phyloP scores from a whole-genome alignment of 53 echinoderm and acorn worm genomes.

The Apostichopus leukothele region DNA sequence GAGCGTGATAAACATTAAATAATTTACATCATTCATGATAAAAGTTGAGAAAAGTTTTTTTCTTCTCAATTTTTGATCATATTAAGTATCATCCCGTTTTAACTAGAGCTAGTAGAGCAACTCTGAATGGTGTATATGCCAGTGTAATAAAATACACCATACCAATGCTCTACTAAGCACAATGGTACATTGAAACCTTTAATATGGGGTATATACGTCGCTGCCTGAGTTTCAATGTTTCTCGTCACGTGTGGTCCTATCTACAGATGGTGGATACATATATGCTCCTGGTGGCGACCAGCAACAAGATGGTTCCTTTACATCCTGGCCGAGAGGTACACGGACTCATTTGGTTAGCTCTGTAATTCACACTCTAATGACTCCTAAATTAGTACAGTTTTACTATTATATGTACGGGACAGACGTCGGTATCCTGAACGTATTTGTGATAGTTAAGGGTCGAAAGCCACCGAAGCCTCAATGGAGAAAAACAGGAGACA shows the following conservation, averaged over 20 bases:
- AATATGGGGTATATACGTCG: too few relatives aligned
- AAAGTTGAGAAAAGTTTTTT: too few relatives aligned
- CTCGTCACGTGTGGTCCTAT: background rate
- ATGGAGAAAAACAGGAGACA: conserved; percentile 71
- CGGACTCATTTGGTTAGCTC: conserved; percentile 72
- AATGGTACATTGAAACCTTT: too few relatives aligned
- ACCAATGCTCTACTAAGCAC: too few relatives aligned
- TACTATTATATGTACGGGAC: conserved; percentile 85
- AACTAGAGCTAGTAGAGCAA: too few relatives aligned
- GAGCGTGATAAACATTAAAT: too few relatives aligned
- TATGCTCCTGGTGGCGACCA: conserved; percentile 53
- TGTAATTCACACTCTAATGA: conserved; percentile 55
- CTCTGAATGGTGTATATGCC: too few relatives aligned
- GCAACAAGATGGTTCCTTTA: background rate
- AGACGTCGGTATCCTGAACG: conserved; percentile 70
- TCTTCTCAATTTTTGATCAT: too few relatives aligned
- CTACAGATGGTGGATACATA: conserved; percentile 71
- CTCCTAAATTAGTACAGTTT: conserved; percentile 71
- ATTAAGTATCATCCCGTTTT: too few relatives aligned
- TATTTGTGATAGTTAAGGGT: conserved; percentile 70
- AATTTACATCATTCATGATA: too few relatives aligned
- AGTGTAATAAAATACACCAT: too few relatives aligned
- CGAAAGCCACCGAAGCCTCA: conserved; percentile 56
- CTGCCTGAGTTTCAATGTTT: too few relatives aligned
- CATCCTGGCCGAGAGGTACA: background rate